A percentile compares a stretch with the other conserved stretches of the same genome.
Evolutionary conservation across 2,797 vertebrate genomes (phyloP).

Genomic region (Trachops cirrhosus): DNA sequence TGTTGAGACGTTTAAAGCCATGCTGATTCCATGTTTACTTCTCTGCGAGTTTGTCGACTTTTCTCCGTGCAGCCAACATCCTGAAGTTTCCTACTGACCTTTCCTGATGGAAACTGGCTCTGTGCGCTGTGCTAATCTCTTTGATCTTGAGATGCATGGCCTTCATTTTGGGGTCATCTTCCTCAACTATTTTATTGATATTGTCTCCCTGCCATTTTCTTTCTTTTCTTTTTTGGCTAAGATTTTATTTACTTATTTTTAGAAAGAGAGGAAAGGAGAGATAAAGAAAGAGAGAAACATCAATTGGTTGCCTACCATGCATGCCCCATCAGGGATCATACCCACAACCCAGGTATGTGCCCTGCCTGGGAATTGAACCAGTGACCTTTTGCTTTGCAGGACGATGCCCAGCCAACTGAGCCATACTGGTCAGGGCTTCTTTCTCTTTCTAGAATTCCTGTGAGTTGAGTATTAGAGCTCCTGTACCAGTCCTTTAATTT

Average conservation of each 20-base stretch:
- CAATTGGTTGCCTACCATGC: background rate
- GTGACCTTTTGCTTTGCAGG: background rate
- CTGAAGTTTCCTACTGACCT: background rate
- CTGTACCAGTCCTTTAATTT: background rate
- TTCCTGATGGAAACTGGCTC: background rate
- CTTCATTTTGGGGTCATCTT: background rate
- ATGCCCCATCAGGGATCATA: background rate
- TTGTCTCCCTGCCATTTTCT: background rate
- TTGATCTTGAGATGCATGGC: background rate
- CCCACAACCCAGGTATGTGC: background rate
- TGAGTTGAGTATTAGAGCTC: background rate
- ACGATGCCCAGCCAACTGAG: background rate
- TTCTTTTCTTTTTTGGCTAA: background rate
- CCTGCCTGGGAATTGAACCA: background rate
- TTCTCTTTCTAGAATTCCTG: background rate
- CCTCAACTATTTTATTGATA: background rate
- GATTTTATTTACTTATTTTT: background rate
- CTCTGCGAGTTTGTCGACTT: background rate
- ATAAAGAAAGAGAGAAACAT: background rate
- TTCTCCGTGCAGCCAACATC: background rate
- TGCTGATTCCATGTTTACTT: background rate
- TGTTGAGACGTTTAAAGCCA: background rate
- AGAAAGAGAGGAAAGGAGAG: background rate
- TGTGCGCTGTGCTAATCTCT: rapidly evolving
- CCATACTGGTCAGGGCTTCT: background rate